phyloP scores from a whole-genome alignment of 2,888 invertebrate genomes.

The Drosophila picticornis region DNA sequence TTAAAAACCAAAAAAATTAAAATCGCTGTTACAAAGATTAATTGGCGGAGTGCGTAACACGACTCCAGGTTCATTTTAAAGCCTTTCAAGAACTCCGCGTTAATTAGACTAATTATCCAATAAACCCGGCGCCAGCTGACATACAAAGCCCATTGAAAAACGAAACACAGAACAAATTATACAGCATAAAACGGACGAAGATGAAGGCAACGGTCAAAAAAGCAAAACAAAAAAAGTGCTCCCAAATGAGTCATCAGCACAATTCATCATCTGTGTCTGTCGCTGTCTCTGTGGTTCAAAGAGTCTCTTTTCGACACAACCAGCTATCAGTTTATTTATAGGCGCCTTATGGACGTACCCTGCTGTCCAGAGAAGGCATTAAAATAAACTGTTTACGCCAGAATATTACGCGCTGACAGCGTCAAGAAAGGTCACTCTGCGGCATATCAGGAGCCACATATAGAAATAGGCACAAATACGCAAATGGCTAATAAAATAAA shows the following conservation, averaged over 20 bases:
- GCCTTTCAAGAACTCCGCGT: constrained; percentile 56
- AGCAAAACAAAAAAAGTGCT: constrained; percentile 35
- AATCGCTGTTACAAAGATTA: constrained; percentile 39
- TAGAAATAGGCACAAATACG: background rate
- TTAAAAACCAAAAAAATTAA: constrained; percentile 10
- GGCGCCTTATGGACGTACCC: constrained; percentile 22
- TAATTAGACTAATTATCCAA: constrained; percentile 74
- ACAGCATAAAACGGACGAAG: constrained; percentile 14
- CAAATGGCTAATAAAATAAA: constrained; percentile 19
- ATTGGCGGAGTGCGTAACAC: constrained; percentile 52
- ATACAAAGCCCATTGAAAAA: background rate
- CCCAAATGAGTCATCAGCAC: constrained; percentile 73
- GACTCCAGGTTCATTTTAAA: constrained; percentile 47
- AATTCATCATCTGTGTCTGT: constrained; percentile 72
- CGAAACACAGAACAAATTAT: constrained; percentile 21
- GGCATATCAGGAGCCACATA: constrained; percentile 3
- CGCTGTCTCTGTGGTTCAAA: constrained; percentile 21
- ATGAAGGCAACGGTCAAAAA: constrained; percentile 20
- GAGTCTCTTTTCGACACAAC: constrained; percentile 12
- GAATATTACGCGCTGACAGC: constrained; percentile 42
- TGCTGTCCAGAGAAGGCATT: constrained; percentile 36
- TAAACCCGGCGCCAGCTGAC: constrained; percentile 48
- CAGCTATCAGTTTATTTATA: constrained; percentile 53
- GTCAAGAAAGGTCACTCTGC: background rate
- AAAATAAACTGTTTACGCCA: constrained; percentile 62